A percentile compares a stretch with the other conserved stretches of the same genome.
Conservation (phyloP, 2,113 vertebrate species). For the Cricetomys ansorgei region DNA sequence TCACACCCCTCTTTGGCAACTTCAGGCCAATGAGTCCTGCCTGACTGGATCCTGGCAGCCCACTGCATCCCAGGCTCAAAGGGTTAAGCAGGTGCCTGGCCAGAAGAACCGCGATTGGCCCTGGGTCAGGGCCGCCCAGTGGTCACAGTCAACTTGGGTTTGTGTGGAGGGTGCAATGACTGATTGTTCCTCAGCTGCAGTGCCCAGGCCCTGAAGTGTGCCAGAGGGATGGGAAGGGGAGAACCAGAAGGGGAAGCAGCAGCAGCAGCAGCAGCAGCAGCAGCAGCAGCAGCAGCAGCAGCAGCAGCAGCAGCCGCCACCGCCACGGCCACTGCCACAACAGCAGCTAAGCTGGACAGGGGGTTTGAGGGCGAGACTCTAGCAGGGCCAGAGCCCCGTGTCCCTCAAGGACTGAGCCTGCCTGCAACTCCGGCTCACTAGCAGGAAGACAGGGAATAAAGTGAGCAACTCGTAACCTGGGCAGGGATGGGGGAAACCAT, state of each 20-base stretch:
- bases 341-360: neutral
- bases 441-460: constrained; percentile 59
- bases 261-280: neutral
- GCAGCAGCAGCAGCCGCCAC: neutral
- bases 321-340: neutral
- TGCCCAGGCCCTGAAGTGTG: neutral
- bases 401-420: neutral
- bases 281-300: neutral
- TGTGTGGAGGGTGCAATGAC: constrained; percentile 34
- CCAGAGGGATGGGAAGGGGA: neutral
- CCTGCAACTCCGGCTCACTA: neutral
- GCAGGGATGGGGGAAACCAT: neutral
- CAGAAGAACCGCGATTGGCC: constrained; percentile 38
- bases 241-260: neutral
- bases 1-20: constrained; percentile 17
- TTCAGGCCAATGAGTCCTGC: constrained; percentile 51
- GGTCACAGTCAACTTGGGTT: constrained; percentile 61
- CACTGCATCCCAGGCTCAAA: constrained; percentile 20
- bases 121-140: constrained; percentile 2
- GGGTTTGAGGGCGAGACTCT: neutral
- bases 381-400: neutral
- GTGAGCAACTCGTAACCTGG: constrained; percentile 48
- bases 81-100: constrained; percentile 73
- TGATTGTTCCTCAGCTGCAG: neutral
- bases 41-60: neutral